These are phyloP conservation scores for Notodonta ziczac DNA, from an alignment of 2,888 invertebrate genomes.

Conservation along the genomic window DNA sequence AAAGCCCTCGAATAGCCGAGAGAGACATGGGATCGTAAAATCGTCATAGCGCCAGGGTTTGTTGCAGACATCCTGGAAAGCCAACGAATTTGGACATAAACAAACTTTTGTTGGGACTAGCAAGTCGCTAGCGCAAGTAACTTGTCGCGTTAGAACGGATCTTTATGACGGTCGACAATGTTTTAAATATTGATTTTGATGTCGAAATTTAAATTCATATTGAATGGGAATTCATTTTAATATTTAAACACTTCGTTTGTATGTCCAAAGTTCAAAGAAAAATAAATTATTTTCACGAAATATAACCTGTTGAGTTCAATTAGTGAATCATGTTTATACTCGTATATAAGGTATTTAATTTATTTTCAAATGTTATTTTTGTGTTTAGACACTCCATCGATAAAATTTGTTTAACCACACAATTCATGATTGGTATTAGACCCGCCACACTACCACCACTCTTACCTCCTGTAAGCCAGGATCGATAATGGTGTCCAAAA, in stretches of 20 bases:
- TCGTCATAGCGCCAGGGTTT: slow-evolving; percentile 46
- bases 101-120: slow-evolving; percentile 18
- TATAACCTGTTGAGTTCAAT: neutral
- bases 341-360: slow-evolving; percentile 12
- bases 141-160: slow-evolving; percentile 13
- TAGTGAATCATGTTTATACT: slow-evolving; percentile 8
- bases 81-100: slow-evolving; percentile 35
- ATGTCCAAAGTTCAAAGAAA: slow-evolving; percentile 22
- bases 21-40: slow-evolving; percentile 61
- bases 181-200: slow-evolving; percentile 15
- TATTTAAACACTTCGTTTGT: slow-evolving; percentile 10
- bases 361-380: neutral
- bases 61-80: neutral
- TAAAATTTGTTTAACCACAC: too few relatives aligned
- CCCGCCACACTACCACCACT: too few relatives aligned
- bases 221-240: slow-evolving; percentile 7
- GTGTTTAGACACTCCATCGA: too few relatives aligned
- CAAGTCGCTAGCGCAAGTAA: slow-evolving; percentile 15
- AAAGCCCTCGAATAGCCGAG: slow-evolving; percentile 41
- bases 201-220: slow-evolving; percentile 13
- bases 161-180: slow-evolving; percentile 12
- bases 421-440: too few relatives aligned
- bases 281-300: slow-evolving; percentile 12
- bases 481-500: too few relatives aligned
- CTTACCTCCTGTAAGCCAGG: too few relatives aligned